phyloP scores from a whole-genome alignment of 2,888 invertebrate species.

The Salticus scenicus region DNA sequence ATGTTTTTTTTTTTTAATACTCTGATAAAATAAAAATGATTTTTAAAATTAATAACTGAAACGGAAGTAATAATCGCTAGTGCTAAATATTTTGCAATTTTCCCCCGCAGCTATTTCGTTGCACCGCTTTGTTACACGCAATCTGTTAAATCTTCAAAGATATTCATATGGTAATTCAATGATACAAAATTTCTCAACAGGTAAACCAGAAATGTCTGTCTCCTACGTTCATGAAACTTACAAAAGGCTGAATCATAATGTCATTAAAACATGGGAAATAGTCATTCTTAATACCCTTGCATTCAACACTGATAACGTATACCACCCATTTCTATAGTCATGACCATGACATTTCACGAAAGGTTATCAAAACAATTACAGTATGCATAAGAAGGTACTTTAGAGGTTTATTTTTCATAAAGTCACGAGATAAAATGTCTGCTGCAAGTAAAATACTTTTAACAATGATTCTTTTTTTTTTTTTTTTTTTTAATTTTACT shows the following conservation, averaged over 20 bases:
- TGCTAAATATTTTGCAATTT: too few species aligned
- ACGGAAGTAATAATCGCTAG: too few species aligned
- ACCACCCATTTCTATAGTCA: background rate
- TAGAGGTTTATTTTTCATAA: background rate
- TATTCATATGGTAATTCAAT: background rate
- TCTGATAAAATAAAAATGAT: too few species aligned
- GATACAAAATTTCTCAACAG: background rate
- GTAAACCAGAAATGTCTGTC: background rate
- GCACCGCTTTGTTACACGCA: too few species aligned
- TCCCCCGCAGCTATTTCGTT: too few species aligned
- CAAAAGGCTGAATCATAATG: background rate
- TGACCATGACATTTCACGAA: background rate
- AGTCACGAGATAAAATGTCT: background rate
- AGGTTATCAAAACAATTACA: constrained; percentile 7
- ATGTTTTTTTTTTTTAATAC: too few species aligned
- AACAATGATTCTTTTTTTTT: background rate
- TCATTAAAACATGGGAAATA: background rate
- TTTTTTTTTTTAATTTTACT: background rate
- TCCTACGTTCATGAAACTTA: too few species aligned
- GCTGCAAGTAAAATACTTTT: background rate
- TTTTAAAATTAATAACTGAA: too few species aligned
- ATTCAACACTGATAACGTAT: background rate
- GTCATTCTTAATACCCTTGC: background rate
- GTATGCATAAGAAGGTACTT: background rate
- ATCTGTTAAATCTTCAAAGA: too few species aligned